phyloP scores from a whole-genome alignment of 2,113 vertebrate genomes.

The Nesoenas mayeri region DNA sequence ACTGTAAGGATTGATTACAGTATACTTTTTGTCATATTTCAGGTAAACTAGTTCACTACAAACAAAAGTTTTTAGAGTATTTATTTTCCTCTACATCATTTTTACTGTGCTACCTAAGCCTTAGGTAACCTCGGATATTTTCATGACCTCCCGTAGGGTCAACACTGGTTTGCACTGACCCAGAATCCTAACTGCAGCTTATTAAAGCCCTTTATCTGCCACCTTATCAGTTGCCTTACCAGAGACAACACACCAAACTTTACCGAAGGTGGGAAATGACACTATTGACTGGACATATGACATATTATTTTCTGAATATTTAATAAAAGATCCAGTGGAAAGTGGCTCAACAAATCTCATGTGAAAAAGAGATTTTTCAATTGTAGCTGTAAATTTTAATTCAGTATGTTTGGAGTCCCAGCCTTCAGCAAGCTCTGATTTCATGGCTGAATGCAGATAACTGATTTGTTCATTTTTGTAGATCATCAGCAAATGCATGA shows the following conservation, averaged over 20 bases:
- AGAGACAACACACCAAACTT: not conserved
- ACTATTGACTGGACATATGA: not conserved
- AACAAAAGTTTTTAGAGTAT: not conserved
- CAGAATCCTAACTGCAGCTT: not conserved
- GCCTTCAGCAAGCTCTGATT: not conserved
- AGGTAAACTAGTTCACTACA: not conserved
- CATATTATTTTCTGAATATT: not conserved
- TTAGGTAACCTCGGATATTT: not conserved
- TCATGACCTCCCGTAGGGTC: not conserved
- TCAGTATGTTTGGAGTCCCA: not conserved
- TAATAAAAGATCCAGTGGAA: not conserved
- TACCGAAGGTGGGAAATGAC: not conserved
- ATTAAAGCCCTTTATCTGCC: conserved; percentile 17
- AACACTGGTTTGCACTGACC: not conserved
- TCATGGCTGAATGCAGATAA: not conserved
- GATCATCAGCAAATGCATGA: not conserved
- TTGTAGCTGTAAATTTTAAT: not conserved
- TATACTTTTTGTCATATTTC: not conserved
- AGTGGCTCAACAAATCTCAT: not conserved
- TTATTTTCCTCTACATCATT: not conserved
- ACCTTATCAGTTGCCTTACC: not conserved
- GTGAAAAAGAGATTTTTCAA: not conserved
- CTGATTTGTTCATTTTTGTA: not conserved
- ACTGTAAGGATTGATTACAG: not conserved
- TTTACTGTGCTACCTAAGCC: not conserved